A percentile compares a stretch with the other conserved stretches of the same genome.
Conservation (phyloP, 2,888 invertebrate species). For the Orgyia antiqua region DNA sequence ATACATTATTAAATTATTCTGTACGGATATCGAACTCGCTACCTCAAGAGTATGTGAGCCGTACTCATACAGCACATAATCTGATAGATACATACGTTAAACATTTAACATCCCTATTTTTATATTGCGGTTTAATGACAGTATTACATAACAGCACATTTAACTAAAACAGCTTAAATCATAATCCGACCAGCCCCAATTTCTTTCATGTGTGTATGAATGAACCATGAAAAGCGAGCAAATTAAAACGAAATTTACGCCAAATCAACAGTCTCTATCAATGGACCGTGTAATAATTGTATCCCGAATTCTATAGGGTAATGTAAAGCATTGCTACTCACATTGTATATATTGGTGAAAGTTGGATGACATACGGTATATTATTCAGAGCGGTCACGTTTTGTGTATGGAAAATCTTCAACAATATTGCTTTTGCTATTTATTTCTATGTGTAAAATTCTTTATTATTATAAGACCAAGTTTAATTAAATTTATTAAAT, state of each 20-base stretch:
- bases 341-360: slow-evolving; percentile 2
- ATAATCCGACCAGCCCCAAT: not conserved
- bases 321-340: slow-evolving; percentile 10
- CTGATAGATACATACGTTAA: too few species aligned
- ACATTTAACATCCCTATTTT: too few species aligned
- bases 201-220: not conserved
- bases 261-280: slow-evolving; percentile 14
- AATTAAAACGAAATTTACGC: slow-evolving; percentile 14
- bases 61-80: too few species aligned
- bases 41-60: too few species aligned
- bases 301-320: slow-evolving; percentile 8
- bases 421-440: too few species aligned
- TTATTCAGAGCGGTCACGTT: not conserved
- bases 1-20: too few species aligned
- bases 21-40: too few species aligned
- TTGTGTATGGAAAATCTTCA: not conserved
- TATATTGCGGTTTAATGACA: too few species aligned
- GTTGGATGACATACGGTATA: slow-evolving; percentile 4
- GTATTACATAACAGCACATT: too few species aligned
- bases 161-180: not conserved
- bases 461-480: too few species aligned
- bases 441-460: too few species aligned
- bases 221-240: slow-evolving; percentile 5
- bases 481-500: too few species aligned
- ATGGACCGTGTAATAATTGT: slow-evolving; percentile 11